Percentiles rank a stretch among this genome's conserved stretches.
phyloP scores from a whole-genome alignment of 2,888 invertebrate genomes.

The Hemicrepidius hirtus region DNA sequence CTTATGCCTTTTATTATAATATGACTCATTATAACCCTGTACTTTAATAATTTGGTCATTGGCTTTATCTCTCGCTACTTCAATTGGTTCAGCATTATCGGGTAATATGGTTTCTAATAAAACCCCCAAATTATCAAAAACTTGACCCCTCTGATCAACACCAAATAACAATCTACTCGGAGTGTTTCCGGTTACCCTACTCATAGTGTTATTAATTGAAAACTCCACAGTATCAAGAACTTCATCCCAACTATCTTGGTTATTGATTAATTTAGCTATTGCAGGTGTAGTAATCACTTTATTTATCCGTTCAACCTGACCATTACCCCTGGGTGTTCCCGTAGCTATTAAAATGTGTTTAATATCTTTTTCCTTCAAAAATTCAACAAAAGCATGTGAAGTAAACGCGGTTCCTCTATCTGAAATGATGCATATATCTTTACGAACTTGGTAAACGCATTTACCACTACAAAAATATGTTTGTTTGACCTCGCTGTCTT shows the following conservation, averaged over 20 bases:
- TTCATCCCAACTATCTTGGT: slow-evolving; percentile 53
- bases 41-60: slow-evolving; percentile 35
- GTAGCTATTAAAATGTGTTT: slow-evolving; percentile 59
- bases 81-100: slow-evolving; percentile 43
- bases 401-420: slow-evolving; percentile 62
- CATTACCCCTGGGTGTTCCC: slow-evolving; percentile 61
- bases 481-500: neutral
- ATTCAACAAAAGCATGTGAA: slow-evolving; percentile 57
- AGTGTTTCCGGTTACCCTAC: slow-evolving; percentile 59
- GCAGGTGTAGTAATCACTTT: slow-evolving; percentile 56
- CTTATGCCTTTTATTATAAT: slow-evolving; percentile 53
- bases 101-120: slow-evolving; percentile 29
- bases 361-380: slow-evolving; percentile 52
- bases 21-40: slow-evolving; percentile 35
- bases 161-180: slow-evolving; percentile 62
- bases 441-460: slow-evolving; percentile 31
- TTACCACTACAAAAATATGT: slow-evolving; percentile 35
- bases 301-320: slow-evolving; percentile 61
- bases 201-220: slow-evolving; percentile 59
- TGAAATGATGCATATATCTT: slow-evolving; percentile 49
- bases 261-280: slow-evolving; percentile 56
- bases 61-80: slow-evolving; percentile 15
- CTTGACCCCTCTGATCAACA: slow-evolving; percentile 54
- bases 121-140: slow-evolving; percentile 26
- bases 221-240: slow-evolving; percentile 48